Base-by-base conservation (phyloP, 2,113 vertebrate species). In the Erythrocercus mccallii region DNA sequence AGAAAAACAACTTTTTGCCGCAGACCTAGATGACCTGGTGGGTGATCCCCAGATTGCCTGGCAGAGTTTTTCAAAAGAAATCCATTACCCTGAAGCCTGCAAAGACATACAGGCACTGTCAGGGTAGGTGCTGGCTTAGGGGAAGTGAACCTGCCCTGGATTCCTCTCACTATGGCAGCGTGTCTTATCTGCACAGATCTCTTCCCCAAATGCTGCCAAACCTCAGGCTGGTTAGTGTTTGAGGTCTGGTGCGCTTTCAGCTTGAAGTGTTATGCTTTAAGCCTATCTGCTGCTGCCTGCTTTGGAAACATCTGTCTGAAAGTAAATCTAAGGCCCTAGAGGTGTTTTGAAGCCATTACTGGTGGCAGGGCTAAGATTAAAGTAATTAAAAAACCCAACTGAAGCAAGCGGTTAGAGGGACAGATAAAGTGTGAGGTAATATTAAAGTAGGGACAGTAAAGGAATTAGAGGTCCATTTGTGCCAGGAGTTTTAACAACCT, bases 331-430 rank as follows among this genome's bases (percentile, higher is more conserved):
- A 81, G 93, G 81, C 48, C 81, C 64, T 92, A 54, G 82, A 81
- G 88, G 74, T 70, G 72, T 97, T 96, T 95, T 95, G 84, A 97
- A 97, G 82, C 83, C 79, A 88, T 97, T 95, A 91, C 73, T 31
- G 86, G 51, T 94, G 91, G 72, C 76, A 93, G 61, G 78, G 74
- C 87, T 88, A 83, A 96, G 95, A 95, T 91, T 91, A 91, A 91
- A 96, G 86, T 86, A 95, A 94, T 86, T 95, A 85, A 92, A 92
- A 85, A 95, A 22, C 35, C 6, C 65, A 93, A 48, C 53, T 27
- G 81, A 96, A 91, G 48, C 48, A 65, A 92, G 51, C 35, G 64
- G 81, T 86, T 90, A 93, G 74, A 91, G 88, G 86, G 47, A 71
- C 0, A 3, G 66, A 76, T 94, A 62, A 94, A 94, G 62, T 78